Base-by-base conservation (phyloP, 2,797 vertebrate genomes). In the Lutjanus argentimaculatus region DNA sequence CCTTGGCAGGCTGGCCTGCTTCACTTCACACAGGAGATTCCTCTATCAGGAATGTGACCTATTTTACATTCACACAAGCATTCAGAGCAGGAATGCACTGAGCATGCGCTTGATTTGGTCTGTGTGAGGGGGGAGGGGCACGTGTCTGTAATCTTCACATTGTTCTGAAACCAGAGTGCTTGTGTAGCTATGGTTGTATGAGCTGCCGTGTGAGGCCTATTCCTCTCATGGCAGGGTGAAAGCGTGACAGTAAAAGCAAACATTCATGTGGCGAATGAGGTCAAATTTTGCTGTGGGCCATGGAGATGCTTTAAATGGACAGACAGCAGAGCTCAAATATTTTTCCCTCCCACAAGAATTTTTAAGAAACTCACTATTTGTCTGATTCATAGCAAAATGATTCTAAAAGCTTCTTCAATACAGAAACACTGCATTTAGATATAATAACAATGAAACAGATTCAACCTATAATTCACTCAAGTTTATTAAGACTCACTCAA, bases 41-140 rank as follows among this genome's bases (percentile, higher is more conserved):
- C 91, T 94, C 85, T 55, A 86, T 90, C 64, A 94, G 92, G 93
- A 95, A 95, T 95, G 91, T 96, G 95, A 96, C 95, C 95, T 90
- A 96, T 89, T 96, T 96, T 94, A 91, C 85, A 93, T 90, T 88
- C 89, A 94, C 85, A 93, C 83, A 84, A 91, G 86, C 92, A 86
- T 91, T 90, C 72, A 77, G 83, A 88, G 89, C 72, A 86, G 84
- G 71, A 86, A 85, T 8, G 22, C 80, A 91, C 64, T 82, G 93
- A 88, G 93, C 93, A 94, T 95, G 94, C 84, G 90, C 67, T 13
- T 16, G 73, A 79, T 30, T 66, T 6, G 19, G 48, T 78, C 77
- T 86, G 75, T 80, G 67, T 63, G 82, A 61, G 79, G 88, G 68
- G 92, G 93, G 94, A 88, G 91, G 92, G 91, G 92, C 87, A 85